These are phyloP conservation scores for Mustelus asterias DNA, from an alignment of 2,113 vertebrate species.

Conservation along the genomic window DNA sequence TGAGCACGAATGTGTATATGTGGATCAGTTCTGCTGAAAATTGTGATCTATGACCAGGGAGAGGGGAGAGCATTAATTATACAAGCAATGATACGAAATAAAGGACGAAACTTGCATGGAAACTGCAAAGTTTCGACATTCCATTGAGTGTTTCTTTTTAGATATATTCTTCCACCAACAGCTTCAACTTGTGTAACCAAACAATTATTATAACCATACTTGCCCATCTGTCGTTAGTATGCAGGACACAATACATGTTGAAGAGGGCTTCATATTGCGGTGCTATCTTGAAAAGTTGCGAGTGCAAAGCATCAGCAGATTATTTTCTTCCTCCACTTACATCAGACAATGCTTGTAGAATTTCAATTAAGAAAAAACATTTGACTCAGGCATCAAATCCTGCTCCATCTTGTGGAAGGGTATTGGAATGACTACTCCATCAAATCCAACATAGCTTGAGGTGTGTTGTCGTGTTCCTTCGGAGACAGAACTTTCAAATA, in stretches of 20 bases:
- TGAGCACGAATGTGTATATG: no score
- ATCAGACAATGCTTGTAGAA: background rate
- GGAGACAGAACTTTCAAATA: background rate
- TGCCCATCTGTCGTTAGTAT: background rate
- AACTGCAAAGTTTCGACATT: background rate
- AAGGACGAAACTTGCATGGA: background rate
- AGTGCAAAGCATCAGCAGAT: background rate
- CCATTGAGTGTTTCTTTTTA: background rate
- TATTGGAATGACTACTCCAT: background rate
- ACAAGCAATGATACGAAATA: background rate
- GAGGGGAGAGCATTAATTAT: background rate
- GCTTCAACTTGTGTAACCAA: background rate
- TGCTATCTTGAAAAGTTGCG: background rate
- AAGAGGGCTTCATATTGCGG: background rate
- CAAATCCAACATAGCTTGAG: background rate
- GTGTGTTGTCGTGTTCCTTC: background rate
- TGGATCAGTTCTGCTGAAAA: background rate
- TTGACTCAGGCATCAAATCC: background rate
- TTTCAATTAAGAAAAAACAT: constrained; percentile 4
- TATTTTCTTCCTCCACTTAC: background rate
- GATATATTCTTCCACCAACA: background rate
- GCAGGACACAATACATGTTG: background rate
- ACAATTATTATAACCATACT: background rate
- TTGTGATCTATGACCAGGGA: background rate
- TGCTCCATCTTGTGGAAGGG: background rate